Conservation (phyloP, 2,797 vertebrate genomes). For the Pogoniulus pusillus region DNA sequence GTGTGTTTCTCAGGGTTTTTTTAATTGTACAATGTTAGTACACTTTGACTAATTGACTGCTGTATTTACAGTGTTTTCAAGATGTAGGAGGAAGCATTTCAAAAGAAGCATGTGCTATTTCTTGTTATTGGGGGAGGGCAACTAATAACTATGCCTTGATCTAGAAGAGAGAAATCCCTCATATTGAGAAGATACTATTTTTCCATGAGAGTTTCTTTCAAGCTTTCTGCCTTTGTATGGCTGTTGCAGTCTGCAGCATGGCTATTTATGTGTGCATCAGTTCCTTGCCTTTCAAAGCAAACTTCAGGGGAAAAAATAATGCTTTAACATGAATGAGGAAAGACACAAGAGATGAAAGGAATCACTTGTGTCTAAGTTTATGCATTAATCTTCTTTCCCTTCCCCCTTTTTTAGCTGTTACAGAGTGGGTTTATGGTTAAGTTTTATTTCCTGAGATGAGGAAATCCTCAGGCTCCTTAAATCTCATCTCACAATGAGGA, state of each 20-base stretch:
- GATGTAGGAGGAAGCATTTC: neutral
- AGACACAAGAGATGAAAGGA: neutral
- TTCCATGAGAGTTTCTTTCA: neutral
- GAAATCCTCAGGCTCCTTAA: neutral
- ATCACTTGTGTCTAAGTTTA: neutral
- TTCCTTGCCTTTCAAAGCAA: slow-evolving; percentile 13
- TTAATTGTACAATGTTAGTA: neutral
- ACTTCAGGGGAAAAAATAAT: neutral
- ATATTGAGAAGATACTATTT: neutral
- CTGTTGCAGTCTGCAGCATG: neutral
- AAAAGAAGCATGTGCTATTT: neutral
- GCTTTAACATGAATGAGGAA: slow-evolving; percentile 5
- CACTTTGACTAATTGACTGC: neutral
- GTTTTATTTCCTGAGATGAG: neutral
- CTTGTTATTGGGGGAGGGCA: neutral
- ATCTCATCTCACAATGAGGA: neutral
- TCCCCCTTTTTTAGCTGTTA: neutral
- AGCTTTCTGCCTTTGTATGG: neutral
- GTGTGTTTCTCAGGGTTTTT: neutral
- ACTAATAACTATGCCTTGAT: neutral
- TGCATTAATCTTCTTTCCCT: neutral
- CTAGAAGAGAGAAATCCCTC: neutral
- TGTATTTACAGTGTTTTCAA: neutral
- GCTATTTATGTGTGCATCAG: neutral
- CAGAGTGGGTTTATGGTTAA: neutral